Evolutionary conservation across 1,140 invertebrate genomes (phyloP).

Genomic region (Calosoma granatense): DNA sequence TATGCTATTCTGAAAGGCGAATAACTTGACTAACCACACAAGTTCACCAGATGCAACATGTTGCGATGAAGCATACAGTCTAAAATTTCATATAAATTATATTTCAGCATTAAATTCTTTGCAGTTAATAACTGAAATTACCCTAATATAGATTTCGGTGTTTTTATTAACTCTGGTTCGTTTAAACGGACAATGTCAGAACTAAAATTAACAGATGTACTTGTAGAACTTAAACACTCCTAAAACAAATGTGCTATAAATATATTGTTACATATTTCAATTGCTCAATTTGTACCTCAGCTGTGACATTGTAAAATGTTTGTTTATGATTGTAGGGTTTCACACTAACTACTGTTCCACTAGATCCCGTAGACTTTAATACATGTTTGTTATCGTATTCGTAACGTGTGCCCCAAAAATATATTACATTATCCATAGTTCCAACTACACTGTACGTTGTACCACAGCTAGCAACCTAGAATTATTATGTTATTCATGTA

Average conservation of each 20-base stretch:
- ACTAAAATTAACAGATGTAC: conserved; percentile 7
- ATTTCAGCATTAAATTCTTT: conserved; percentile 4
- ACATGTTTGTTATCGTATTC: conserved; percentile 9
- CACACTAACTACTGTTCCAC: not conserved
- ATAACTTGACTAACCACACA: conserved; percentile 43
- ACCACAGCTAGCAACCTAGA: conserved; percentile 10
- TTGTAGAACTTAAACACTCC: conserved; percentile 13
- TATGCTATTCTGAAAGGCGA: conserved; percentile 46
- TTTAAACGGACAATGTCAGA: conserved; percentile 16
- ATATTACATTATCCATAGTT: conserved; percentile 18
- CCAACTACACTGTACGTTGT: conserved; percentile 17
- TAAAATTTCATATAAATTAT: conserved; percentile 21
- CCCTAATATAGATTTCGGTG: conserved; percentile 43
- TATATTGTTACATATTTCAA: not conserved
- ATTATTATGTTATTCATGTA: conserved; percentile 11
- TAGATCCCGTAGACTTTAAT: not conserved
- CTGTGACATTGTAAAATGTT: not conserved
- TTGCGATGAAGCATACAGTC: conserved; percentile 46
- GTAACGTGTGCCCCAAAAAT: conserved; percentile 20
- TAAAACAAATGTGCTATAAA: not conserved
- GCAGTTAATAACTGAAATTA: conserved; percentile 24
- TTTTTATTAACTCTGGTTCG: conserved; percentile 37
- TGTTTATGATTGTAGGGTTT: not conserved
- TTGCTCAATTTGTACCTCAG: not conserved
- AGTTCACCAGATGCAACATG: conserved; percentile 45